phyloP scores from a whole-genome alignment of 2,113 vertebrate species.

The Tauraco erythrolophus region DNA sequence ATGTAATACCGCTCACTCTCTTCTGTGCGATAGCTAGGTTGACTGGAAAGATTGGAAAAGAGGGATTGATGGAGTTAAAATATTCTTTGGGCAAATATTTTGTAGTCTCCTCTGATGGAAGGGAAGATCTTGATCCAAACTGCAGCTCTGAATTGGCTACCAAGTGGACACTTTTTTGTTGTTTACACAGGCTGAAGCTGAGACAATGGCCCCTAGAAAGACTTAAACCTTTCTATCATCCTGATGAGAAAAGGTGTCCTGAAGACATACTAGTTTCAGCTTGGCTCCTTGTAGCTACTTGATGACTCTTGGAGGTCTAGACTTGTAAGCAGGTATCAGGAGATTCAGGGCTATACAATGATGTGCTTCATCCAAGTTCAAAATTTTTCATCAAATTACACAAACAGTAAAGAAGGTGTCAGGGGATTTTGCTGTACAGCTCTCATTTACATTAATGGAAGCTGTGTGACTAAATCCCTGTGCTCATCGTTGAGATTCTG shows the following conservation, averaged over 20 bases:
- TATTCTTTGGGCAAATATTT: background rate
- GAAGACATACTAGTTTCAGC: background rate
- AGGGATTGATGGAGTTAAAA: background rate
- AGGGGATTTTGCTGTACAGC: background rate
- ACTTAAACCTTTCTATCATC: background rate
- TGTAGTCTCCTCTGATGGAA: rapidly evolving
- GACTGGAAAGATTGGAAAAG: background rate
- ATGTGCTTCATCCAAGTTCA: background rate
- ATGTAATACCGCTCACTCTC: background rate
- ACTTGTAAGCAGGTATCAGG: background rate
- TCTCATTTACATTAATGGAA: background rate
- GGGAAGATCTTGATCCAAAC: background rate
- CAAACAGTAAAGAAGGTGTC: background rate
- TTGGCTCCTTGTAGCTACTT: background rate
- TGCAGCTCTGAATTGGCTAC: background rate
- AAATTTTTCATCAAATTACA: background rate
- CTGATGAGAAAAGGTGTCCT: background rate
- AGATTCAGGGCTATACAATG: background rate
- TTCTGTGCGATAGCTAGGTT: background rate
- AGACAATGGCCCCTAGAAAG: background rate
- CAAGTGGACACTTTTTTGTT: rapidly evolving
- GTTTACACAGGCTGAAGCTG: background rate
- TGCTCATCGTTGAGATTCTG: background rate
- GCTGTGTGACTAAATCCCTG: background rate
- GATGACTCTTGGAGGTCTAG: background rate